A percentile compares a stretch with the other conserved stretches of the same genome.
Evolutionary conservation across 2,113 vertebrate species (phyloP).

Genomic region (Murina feae): DNA sequence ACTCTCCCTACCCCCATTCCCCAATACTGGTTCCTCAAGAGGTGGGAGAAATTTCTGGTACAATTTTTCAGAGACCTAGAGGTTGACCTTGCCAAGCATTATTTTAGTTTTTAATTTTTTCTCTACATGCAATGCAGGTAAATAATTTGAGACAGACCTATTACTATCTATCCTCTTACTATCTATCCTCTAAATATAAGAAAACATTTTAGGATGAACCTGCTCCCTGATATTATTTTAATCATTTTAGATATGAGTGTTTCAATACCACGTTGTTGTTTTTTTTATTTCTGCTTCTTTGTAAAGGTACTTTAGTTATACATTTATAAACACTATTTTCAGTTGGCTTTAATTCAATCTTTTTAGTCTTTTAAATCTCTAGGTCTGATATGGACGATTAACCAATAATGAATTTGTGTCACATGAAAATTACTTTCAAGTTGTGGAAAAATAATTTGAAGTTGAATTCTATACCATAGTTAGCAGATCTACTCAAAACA

Average conservation of each 20-base stretch:
- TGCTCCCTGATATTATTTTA: neutral
- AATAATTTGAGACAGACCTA: neutral
- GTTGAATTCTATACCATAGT: neutral
- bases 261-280: neutral
- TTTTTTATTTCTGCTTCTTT: neutral
- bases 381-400: slow-evolving; percentile 51
- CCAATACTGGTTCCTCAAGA: neutral
- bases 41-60: neutral
- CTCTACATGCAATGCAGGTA: neutral
- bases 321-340: neutral
- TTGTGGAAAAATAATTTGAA: slow-evolving; percentile 26
- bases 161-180: neutral
- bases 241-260: neutral
- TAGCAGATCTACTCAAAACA: neutral
- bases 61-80: neutral
- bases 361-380: slow-evolving; percentile 51
- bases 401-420: slow-evolving; percentile 48
- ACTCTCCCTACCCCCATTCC: neutral
- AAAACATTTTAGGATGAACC: neutral
- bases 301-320: neutral
- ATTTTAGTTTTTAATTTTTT: slow-evolving; percentile 5
- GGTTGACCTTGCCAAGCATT: neutral
- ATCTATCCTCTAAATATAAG: neutral
- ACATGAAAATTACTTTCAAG: slow-evolving; percentile 27
- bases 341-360: slow-evolving; percentile 34